These are phyloP conservation scores for Cotesia glomerata DNA, from an alignment of 1,140 invertebrate genomes.

Conservation along the genomic window DNA sequence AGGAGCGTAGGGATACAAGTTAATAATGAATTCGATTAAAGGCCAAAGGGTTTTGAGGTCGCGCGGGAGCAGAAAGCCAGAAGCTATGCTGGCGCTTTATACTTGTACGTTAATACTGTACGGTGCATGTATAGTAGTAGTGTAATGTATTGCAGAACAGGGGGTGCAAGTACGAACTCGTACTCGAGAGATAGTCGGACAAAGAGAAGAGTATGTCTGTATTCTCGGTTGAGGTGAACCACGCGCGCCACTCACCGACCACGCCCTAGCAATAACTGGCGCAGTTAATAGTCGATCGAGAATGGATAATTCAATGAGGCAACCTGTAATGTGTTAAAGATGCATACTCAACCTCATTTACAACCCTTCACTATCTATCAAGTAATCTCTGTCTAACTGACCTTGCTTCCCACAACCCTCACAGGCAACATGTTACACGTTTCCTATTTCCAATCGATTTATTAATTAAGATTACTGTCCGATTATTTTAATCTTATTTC, in stretches of 20 bases:
- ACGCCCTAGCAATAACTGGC: constrained; percentile 23
- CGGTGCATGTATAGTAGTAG: neutral
- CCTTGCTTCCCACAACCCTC: too few species aligned
- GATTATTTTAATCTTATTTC: too few species aligned
- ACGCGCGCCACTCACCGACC: neutral
- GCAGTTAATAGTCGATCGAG: constrained; percentile 21
- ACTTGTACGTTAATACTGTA: too few species aligned
- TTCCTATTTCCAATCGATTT: too few species aligned
- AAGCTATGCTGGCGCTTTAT: neutral
- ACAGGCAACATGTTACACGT: too few species aligned
- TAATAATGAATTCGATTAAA: constrained; percentile 15
- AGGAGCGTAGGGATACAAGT: neutral
- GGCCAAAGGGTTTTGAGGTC: neutral
- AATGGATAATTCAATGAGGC: constrained; percentile 26
- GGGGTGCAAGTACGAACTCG: too few species aligned
- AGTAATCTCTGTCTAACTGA: too few species aligned
- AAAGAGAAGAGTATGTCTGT: neutral
- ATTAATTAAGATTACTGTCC: too few species aligned
- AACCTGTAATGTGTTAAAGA: constrained; percentile 12
- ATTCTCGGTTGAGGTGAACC: neutral
- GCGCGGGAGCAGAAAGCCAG: neutral
- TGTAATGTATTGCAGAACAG: too few species aligned
- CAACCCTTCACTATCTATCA: neutral
- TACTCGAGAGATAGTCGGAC: neutral
- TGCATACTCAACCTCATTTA: neutral